Evolutionary conservation across 2,113 vertebrate genomes (phyloP).

Genomic region (Plestiodon gilberti): DNA sequence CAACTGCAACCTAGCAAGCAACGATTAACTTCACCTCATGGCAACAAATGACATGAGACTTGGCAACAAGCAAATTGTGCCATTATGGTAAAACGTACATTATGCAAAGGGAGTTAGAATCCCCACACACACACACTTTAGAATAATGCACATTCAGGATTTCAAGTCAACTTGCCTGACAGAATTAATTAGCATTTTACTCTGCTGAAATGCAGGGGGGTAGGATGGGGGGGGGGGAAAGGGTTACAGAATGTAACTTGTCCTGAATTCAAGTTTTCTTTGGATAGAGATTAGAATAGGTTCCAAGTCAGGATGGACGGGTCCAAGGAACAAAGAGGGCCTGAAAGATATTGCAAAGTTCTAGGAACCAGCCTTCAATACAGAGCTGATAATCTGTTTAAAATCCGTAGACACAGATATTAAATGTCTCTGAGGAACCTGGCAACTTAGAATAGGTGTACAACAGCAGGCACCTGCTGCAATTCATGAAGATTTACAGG

Average conservation of each 20-base stretch:
- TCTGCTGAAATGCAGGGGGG: background rate
- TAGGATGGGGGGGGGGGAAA: background rate
- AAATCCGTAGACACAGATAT: background rate
- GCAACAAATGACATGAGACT: background rate
- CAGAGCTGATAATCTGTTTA: background rate
- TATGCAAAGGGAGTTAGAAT: background rate
- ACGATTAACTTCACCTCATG: background rate
- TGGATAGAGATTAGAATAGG: background rate
- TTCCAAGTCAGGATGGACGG: background rate
- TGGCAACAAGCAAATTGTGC: slow-evolving; percentile 12
- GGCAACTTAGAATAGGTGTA: background rate
- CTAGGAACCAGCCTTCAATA: background rate
- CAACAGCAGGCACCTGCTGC: background rate
- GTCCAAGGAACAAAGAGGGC: background rate
- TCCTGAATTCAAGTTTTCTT: background rate
- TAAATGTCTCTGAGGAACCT: background rate
- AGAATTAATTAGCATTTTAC: background rate
- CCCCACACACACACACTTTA: background rate
- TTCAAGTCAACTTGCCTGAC: background rate
- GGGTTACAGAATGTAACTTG: background rate
- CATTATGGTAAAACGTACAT: background rate
- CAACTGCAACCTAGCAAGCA: background rate
- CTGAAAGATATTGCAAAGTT: background rate
- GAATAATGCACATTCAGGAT: background rate
- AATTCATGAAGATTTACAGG: background rate